These are phyloP conservation scores for Lithophane ornitopus DNA, from an alignment of 2,888 invertebrate species.

Conservation along the genomic window DNA sequence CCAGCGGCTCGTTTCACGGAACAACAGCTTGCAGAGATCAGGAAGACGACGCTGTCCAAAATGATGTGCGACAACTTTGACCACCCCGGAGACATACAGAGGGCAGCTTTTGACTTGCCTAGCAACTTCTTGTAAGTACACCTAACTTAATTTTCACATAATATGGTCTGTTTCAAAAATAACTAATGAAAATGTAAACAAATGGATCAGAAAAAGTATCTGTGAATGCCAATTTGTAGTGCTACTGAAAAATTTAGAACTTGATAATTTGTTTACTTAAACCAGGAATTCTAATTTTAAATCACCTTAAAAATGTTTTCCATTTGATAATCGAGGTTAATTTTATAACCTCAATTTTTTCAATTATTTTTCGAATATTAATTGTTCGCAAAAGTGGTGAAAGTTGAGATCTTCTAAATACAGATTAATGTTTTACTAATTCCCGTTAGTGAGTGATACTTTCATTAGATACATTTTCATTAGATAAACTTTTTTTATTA, in stretches of 20 bases:
- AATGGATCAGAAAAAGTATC: background rate
- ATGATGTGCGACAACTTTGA: conserved; percentile 97
- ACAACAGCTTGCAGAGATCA: conserved; percentile 96
- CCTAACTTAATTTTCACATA: background rate
- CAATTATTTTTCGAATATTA: background rate
- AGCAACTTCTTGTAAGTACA: conserved; percentile 95
- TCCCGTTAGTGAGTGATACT: background rate
- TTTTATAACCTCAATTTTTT: background rate
- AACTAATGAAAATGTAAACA: background rate
- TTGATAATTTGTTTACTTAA: background rate
- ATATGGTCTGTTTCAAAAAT: background rate
- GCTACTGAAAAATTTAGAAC: background rate
- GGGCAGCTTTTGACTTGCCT: conserved; percentile 97
- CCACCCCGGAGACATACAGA: conserved; percentile 95
- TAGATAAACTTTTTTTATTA: too few species aligned
- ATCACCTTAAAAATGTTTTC: background rate
- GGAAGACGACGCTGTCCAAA: conserved; percentile 96
- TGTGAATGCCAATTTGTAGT: background rate
- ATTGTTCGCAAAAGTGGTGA: background rate
- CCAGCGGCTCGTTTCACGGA: conserved; percentile 95
- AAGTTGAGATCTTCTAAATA: background rate
- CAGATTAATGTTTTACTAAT: background rate
- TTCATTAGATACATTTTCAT: background rate
- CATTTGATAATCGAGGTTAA: background rate
- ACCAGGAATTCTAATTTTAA: background rate